Base-by-base conservation (phyloP, 2,888 invertebrate species). In the Oscheius sp. region DNA sequence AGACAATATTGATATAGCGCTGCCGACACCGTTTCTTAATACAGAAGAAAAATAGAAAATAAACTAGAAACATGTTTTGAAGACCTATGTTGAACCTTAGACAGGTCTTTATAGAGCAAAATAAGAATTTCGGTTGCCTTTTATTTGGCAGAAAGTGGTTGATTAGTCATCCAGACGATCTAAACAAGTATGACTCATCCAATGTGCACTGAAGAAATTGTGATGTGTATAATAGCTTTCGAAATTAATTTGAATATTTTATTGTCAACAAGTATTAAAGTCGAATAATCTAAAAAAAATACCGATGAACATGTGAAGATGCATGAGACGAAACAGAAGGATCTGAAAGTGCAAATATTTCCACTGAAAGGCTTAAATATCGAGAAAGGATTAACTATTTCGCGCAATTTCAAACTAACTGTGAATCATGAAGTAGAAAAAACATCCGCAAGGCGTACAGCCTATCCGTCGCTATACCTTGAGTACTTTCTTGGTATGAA, bases 151-250 rank as follows among this genome's bases (percentile, higher is more conserved):
- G 32, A 28, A 26, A 20, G 59, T 44, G 59, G 26, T 6, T 54
- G 17, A 38, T 59, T 59, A 59, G n/a, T 59, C 59, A 59, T 20
- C 28, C 33, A 9, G 2, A 20, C 17, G 56, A 17, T 33, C 56
- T 56, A 56, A 56, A 56, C 56, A 56, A 56, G 33, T 56, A 12
- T 59, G 59, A 59, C 44, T 59, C 59, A 59, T 54, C 54, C 17
- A 33, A 54, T 8, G 50, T 28, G 50, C 50, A 17, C n/a, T 24
- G 30, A 24, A 45, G 24, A 47, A 5, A 22, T 22, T n/a, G 0
- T 20, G 17, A 1, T 17, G 8, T n/a, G n/a, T n/a, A 47, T 12
- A 22, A 5, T 5, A 47, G 2, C 6, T 5, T 47, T 22, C 22
- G 20, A 47, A 47, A 47, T 47, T 22, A 22, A 17, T 26, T 33